Conservation (phyloP, 23 tunicate genomes). For the Trididemnum clinides region DNA sequence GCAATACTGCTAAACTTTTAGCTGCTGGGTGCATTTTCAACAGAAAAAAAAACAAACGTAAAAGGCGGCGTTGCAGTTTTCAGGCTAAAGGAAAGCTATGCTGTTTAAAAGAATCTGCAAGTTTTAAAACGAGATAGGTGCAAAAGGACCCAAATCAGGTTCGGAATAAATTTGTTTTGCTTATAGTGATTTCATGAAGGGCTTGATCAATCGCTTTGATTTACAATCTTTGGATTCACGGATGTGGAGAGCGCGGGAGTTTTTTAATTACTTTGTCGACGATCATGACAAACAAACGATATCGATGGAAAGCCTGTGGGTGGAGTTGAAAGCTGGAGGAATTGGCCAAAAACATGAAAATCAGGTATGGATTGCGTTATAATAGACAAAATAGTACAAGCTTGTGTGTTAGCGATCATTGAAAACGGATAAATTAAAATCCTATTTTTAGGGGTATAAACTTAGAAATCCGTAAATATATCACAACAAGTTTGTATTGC, state of each 20-base stretch:
- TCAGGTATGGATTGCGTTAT: constrained; percentile 46
- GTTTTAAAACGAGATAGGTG: too few relatives aligned
- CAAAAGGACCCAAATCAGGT: too few relatives aligned
- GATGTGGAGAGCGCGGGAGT: constrained; percentile 53
- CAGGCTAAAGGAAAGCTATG: too few relatives aligned
- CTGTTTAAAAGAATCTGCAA: too few relatives aligned
- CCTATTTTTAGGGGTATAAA: too few relatives aligned
- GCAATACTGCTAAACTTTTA: too few relatives aligned
- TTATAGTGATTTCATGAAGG: constrained; percentile 64
- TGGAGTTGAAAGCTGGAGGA: constrained; percentile 84
- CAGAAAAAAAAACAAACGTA: too few relatives aligned
- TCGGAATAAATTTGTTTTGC: too few relatives aligned
- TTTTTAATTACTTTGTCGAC: constrained; percentile 59
- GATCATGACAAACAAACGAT: constrained; percentile 46
- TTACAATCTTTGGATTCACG: constrained; percentile 62
- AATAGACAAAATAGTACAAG: background rate
- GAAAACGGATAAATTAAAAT: background rate
- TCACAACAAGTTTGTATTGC: too few relatives aligned
- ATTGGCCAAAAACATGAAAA: constrained; percentile 55
- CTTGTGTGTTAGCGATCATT: background rate
- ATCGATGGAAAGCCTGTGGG: constrained; percentile 77
- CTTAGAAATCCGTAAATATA: too few relatives aligned
- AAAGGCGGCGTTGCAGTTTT: too few relatives aligned
- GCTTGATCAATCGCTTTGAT: constrained; percentile 62
- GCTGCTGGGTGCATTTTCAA: too few relatives aligned